Conservation (phyloP, 2,888 invertebrate genomes). For the Gryllus longicercus region DNA sequence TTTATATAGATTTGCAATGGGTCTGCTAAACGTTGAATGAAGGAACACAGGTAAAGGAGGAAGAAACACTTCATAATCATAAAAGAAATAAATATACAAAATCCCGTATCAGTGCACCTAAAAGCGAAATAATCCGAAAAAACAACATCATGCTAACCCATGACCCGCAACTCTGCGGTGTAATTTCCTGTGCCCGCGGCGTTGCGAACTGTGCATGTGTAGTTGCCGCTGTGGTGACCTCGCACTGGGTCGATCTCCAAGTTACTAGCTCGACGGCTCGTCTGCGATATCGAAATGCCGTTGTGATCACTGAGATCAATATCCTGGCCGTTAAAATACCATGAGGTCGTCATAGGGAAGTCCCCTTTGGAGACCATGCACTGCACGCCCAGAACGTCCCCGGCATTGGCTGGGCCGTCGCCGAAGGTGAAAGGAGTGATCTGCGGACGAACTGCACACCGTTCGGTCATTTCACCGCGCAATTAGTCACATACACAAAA, state of each 20-base stretch:
- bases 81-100: too few relatives aligned
- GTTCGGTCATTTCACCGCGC: neutral
- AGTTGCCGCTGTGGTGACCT: constrained; percentile 44
- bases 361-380: constrained; percentile 45
- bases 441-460: constrained; percentile 65
- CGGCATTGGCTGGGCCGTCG: constrained; percentile 54
- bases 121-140: neutral
- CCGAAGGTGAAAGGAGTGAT: constrained; percentile 57
- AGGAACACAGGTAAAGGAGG: too few relatives aligned
- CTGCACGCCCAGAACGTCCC: constrained; percentile 42
- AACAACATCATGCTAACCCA: constrained; percentile 54
- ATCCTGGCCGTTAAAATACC: constrained; percentile 41
- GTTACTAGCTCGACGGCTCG: constrained; percentile 47
- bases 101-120: too few relatives aligned
- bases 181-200: constrained; percentile 64
- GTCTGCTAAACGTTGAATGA: too few relatives aligned
- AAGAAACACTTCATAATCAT: too few relatives aligned
- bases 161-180: constrained; percentile 64
- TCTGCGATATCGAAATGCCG: constrained; percentile 45
- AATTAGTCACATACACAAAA: neutral
- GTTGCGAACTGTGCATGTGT: constrained; percentile 57
- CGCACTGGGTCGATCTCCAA: constrained; percentile 48
- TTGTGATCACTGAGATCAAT: constrained; percentile 38
- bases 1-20: too few relatives aligned
- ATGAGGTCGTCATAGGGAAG: constrained; percentile 40